Percentiles rank a stretch among this genome's conserved stretches.
phyloP scores from a whole-genome alignment of 2,113 vertebrate genomes.

The Callipepla squamata region DNA sequence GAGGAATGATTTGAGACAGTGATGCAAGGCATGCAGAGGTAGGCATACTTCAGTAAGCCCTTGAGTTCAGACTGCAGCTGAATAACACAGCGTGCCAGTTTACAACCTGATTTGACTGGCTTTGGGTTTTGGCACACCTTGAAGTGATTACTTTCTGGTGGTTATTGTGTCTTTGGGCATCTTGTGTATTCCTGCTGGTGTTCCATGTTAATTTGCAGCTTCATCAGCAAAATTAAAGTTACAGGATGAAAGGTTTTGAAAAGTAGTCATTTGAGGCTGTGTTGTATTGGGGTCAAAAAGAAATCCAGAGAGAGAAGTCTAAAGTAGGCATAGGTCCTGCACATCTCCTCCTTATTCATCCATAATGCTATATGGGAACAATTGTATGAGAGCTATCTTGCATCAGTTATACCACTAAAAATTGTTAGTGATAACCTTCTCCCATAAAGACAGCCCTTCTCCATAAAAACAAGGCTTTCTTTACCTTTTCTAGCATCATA shows the following conservation, averaged over 20 bases:
- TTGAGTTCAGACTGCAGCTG: neutral
- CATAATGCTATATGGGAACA: neutral
- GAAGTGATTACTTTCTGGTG: neutral
- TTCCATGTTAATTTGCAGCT: neutral
- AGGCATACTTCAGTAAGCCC: neutral
- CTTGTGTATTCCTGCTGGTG: neutral
- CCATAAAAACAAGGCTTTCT: neutral
- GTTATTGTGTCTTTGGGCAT: neutral
- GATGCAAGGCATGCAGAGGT: neutral
- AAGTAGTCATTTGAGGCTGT: neutral
- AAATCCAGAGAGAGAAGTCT: neutral
- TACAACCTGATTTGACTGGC: neutral
- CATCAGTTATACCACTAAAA: neutral
- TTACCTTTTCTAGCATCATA: neutral
- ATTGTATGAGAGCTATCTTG: neutral
- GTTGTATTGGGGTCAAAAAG: neutral
- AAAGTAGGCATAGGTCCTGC: neutral
- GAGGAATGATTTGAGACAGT: neutral
- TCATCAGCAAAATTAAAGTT: neutral
- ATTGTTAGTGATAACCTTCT: fast-evolving
- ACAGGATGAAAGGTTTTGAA: neutral
- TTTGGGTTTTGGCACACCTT: neutral
- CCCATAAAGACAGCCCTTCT: neutral
- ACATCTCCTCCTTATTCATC: neutral
- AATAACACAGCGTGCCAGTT: neutral